Conservation (phyloP, 2,888 invertebrate genomes). For the Lampropteryx suffumata region DNA sequence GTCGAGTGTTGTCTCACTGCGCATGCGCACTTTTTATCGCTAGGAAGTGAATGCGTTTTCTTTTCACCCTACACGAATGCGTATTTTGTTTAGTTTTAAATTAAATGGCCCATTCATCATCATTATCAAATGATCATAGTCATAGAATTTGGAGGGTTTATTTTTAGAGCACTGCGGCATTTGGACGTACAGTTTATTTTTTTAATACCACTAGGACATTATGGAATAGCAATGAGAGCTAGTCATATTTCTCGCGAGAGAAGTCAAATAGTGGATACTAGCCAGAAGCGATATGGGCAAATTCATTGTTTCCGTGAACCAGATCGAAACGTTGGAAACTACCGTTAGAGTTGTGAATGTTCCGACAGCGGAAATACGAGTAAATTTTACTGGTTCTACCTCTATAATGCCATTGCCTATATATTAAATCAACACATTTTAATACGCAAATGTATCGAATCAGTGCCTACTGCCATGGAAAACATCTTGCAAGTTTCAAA, state of each 20-base stretch:
- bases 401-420: conserved; percentile 36
- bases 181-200: no score
- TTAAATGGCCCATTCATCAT: background rate
- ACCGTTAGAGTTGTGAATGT: conserved; percentile 71
- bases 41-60: conserved; percentile 21
- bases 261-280: background rate
- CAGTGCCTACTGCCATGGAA: background rate
- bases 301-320: conserved; percentile 75
- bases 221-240: no score
- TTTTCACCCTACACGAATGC: background rate
- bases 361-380: conserved; percentile 63
- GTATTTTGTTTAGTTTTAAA: background rate
- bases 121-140: no score
- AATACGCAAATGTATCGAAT: conserved; percentile 4
- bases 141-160: no score
- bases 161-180: no score
- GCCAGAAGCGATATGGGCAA: conserved; percentile 35
- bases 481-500: no score
- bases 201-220: no score
- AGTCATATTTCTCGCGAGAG: background rate
- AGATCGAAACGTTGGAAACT: conserved; percentile 64
- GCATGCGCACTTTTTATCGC: conserved; percentile 3
- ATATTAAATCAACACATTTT: conserved; percentile 3
- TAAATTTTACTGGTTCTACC: conserved; percentile 47
- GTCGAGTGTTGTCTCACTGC: conserved; percentile 3